These are phyloP conservation scores for Nothobranchius furzeri DNA, from an alignment of 2,113 vertebrate species.

Conservation along the genomic window DNA sequence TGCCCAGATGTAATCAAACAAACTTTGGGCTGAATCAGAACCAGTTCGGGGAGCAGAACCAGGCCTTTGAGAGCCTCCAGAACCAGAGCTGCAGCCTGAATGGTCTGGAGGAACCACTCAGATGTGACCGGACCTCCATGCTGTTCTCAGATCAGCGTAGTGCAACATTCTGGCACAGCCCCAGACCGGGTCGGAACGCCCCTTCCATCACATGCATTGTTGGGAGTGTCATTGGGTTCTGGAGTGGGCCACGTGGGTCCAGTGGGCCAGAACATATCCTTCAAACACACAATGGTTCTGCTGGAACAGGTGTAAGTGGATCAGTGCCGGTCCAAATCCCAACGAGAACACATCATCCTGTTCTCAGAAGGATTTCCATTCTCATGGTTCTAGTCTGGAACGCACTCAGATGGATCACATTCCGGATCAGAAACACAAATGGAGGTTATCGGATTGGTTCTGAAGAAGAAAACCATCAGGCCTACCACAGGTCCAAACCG, in stretches of 20 bases:
- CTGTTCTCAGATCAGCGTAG: constrained; percentile 67
- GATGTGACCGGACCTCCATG: constrained; percentile 48
- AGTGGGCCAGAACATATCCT: constrained; percentile 52
- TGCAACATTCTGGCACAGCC: constrained; percentile 60
- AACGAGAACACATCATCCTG: too few relatives aligned
- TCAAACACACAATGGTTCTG: constrained; percentile 34
- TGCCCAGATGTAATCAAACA: too few relatives aligned
- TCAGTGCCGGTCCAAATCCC: constrained; percentile 2
- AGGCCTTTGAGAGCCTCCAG: neutral
- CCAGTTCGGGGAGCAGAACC: too few relatives aligned
- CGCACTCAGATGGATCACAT: too few relatives aligned
- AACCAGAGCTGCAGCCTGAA: neutral
- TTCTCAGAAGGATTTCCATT: too few relatives aligned
- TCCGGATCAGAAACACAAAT: too few relatives aligned
- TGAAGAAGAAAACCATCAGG: too few relatives aligned
- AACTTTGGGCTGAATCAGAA: too few relatives aligned
- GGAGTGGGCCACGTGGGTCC: constrained; percentile 65
- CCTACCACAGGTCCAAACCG: too few relatives aligned
- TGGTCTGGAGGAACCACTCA: constrained; percentile 12
- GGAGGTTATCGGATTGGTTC: too few relatives aligned
- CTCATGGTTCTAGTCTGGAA: too few relatives aligned
- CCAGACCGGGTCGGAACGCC: constrained; percentile 11
- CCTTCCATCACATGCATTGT: constrained; percentile 56
- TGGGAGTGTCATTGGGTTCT: constrained; percentile 52
- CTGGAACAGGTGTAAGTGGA: constrained; percentile 44